A percentile compares a stretch with the other conserved stretches of the same genome.
These are phyloP conservation scores for Salarias fasciatus DNA, from an alignment of 2,797 vertebrate genomes.

Conservation along the genomic window DNA sequence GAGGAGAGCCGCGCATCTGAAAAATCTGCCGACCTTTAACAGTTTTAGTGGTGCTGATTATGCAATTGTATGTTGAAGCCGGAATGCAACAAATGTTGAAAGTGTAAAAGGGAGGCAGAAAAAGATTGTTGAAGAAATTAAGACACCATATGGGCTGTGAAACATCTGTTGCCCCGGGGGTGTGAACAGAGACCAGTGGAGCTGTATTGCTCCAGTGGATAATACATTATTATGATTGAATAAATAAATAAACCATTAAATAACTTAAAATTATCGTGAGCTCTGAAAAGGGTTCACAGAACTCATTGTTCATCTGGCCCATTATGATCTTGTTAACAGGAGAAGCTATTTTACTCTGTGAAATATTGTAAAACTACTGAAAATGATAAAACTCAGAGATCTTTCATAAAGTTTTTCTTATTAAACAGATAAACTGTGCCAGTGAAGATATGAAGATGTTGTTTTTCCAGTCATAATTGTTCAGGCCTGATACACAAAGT, in stretches of 20 bases:
- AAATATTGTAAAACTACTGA: conserved; percentile 7
- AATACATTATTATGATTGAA: conserved; percentile 82
- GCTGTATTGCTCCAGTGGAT: conserved; percentile 75
- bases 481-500: conserved; percentile 27
- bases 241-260: conserved; percentile 81
- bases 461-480: conserved; percentile 27
- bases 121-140: conserved; percentile 53
- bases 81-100: conserved; percentile 58
- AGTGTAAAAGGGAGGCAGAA: conserved; percentile 40
- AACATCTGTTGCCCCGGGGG: conserved; percentile 83
- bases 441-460: conserved; percentile 1
- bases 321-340: conserved; percentile 18
- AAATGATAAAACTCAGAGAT: conserved; percentile 8
- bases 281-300: conserved; percentile 57
- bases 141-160: conserved; percentile 76
- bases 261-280: conserved; percentile 70
- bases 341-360: conserved; percentile 11
- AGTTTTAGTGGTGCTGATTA: conserved; percentile 37
- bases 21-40: conserved; percentile 36
- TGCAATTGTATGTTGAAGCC: conserved; percentile 43
- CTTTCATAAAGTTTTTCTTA: not conserved
- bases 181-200: conserved; percentile 67
- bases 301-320: conserved; percentile 50
- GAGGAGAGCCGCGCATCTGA: conserved; percentile 28
- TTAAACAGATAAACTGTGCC: not conserved